Base-by-base conservation (phyloP, 2,797 vertebrate species). In the Molossus molossus region DNA sequence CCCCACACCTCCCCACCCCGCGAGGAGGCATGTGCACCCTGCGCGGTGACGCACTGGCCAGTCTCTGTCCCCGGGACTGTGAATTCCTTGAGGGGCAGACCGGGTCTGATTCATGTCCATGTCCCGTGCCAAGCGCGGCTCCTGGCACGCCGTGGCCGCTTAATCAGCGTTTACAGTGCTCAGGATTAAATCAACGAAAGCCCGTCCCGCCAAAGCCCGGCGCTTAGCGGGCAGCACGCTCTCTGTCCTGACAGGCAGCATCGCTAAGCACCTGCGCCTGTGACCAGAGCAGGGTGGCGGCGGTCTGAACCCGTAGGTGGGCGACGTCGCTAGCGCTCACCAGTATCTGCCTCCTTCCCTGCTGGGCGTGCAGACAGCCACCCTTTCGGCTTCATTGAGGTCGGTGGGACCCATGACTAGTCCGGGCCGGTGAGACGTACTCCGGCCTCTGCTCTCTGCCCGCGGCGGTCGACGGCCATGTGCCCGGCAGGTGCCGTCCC, bases 381-480 rank as follows among this genome's bases (percentile, higher is more conserved):
- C 8, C 23, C 40, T 65, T 48, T 18, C 53, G 55, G 40, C 5
- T 81, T 73, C 81, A 15, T 6, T 45, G 25, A 55, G 50, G 20
- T 4, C 37, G 29, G 29, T 40, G 27, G 27, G 64, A 45, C 58
- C 48, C 90, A 6, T 45, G 40, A 45, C 40, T 45, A 45, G 40
- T 45, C 6, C 40, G 4, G 40, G 40, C 40, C 40, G 55, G 17
- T 1, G 37, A 73, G 14, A 1, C 17, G 10, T 11, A 21, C 9
- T 50, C 37, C 67, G 20, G 33, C 50, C 55, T 75, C 27, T n/a
- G 17, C 23, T 25, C 15, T 58, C 50, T 18, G 23, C 9, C 23
- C 1, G 8, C 37, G 15, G 72, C 6, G 45, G 58, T 27, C 11
- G 29, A 17, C 21, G 29, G 37, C 62, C 62, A 0, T 0, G 0